A percentile compares a stretch with the other conserved stretches of the same genome.
These are phyloP conservation scores for Mirza zaza DNA, from an alignment of 2,113 vertebrate genomes.

Conservation along the genomic window DNA sequence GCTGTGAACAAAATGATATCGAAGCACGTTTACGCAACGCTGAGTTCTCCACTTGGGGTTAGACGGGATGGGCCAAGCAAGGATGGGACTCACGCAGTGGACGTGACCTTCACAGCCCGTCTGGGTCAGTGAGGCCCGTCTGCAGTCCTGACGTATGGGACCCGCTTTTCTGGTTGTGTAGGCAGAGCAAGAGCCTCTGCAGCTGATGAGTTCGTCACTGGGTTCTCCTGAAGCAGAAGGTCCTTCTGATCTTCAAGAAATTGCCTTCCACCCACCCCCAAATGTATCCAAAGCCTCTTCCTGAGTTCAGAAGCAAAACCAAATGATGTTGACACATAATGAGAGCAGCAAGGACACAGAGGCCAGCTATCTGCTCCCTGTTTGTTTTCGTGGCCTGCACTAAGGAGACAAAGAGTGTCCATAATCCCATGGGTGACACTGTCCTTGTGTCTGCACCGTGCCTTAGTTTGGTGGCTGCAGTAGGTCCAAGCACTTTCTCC, in stretches of 20 bases:
- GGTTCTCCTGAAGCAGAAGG: background rate
- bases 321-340: background rate
- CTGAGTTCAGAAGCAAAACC: background rate
- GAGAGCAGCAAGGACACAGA: background rate
- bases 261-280: background rate
- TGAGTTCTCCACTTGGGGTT: fast-evolving
- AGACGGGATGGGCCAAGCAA: background rate
- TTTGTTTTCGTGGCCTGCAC: background rate
- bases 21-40: background rate
- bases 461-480: background rate
- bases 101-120: background rate
- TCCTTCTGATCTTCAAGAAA: background rate
- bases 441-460: background rate
- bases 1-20: background rate
- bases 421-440: too few species aligned
- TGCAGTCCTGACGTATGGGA: background rate
- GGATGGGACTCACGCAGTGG: background rate
- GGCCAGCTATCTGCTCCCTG: background rate
- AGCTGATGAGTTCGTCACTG: background rate
- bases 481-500: background rate
- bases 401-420: background rate
- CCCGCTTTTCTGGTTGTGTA: background rate
- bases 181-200: background rate
- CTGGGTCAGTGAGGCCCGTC: background rate
- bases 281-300: background rate